These are phyloP conservation scores for Nephila pilipes DNA, from an alignment of 1,140 invertebrate genomes.

Conservation along the genomic window DNA sequence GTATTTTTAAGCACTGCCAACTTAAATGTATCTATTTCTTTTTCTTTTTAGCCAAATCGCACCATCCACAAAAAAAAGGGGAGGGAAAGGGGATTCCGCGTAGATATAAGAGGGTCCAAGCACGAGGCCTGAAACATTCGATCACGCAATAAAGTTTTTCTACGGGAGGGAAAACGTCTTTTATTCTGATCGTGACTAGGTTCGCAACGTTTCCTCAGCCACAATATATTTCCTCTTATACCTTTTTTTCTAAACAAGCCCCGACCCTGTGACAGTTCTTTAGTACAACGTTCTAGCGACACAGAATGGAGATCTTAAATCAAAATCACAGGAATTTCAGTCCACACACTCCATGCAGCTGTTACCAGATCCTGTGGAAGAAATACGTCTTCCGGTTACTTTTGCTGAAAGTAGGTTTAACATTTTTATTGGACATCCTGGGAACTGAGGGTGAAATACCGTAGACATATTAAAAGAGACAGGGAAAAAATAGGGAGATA, in stretches of 20 bases:
- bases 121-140: not conserved
- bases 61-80: not conserved
- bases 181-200: constrained; percentile 44
- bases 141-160: constrained; percentile 42
- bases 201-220: not conserved
- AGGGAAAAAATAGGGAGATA: not conserved
- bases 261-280: not conserved
- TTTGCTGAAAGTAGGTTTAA: constrained; percentile 10
- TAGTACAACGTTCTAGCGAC: constrained; percentile 1
- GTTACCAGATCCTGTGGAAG: not conserved
- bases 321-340: constrained; percentile 18
- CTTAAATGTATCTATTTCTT: too few relatives aligned
- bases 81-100: too few relatives aligned
- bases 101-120: not conserved
- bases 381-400: constrained; percentile 31
- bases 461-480: not conserved
- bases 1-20: too few relatives aligned
- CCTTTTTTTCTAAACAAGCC: not conserved
- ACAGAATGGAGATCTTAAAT: constrained; percentile 24
- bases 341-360: constrained; percentile 4
- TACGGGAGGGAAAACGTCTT: constrained; percentile 8
- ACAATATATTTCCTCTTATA: not conserved
- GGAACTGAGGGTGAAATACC: not conserved
- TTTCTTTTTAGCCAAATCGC: not conserved
- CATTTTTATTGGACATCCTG: constrained; percentile 29